These are phyloP conservation scores for Propithecus coquereli DNA, from an alignment of 2,113 vertebrate species.

Conservation along the genomic window DNA sequence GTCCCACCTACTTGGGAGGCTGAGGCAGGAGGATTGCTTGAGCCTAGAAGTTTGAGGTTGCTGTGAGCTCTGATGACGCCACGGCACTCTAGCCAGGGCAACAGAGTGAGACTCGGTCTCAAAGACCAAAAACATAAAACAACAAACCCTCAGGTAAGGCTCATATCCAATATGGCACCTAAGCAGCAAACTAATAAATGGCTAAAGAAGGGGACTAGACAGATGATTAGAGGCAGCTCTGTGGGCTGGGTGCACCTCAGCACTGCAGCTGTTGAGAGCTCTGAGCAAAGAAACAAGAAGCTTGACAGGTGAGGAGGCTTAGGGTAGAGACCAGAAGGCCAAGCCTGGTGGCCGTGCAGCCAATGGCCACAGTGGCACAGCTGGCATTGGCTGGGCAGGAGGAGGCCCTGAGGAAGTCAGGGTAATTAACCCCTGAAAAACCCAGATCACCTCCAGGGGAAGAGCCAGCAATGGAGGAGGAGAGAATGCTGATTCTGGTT, in stretches of 20 bases:
- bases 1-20: no score
- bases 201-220: not conserved
- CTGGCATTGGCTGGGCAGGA: not conserved
- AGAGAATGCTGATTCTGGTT: not conserved
- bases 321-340: not conserved
- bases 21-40: no score
- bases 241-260: not conserved
- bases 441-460: not conserved
- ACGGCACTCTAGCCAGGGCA: no score
- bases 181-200: not conserved
- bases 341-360: not conserved
- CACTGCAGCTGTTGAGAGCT: not conserved
- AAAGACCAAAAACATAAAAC: no score
- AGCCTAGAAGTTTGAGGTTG: no score
- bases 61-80: no score
- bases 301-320: not conserved
- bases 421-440: not conserved
- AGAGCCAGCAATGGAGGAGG: not conserved
- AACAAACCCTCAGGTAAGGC: not conserved
- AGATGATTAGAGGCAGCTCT: not conserved
- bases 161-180: not conserved
- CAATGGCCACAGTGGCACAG: not conserved
- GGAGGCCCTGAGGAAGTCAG: not conserved
- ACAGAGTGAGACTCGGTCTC: no score
- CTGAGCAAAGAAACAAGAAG: not conserved